These are phyloP conservation scores for Andrena dorsata DNA, from an alignment of 2,888 invertebrate genomes.

Conservation along the genomic window DNA sequence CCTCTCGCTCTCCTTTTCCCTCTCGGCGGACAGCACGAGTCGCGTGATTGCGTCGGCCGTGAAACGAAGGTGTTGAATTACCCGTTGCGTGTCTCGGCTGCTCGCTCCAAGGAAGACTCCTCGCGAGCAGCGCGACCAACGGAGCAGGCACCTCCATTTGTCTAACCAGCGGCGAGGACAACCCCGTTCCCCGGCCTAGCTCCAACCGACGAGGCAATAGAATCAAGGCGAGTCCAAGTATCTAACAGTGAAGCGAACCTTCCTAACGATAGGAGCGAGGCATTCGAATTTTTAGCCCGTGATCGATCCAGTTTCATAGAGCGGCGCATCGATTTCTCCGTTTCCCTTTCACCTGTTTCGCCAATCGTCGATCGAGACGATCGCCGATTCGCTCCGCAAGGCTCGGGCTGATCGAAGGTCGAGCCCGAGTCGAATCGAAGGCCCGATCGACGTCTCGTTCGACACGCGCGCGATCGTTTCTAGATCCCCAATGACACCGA, in stretches of 20 bases:
- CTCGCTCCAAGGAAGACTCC: conserved; percentile 7
- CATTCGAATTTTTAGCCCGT: background rate
- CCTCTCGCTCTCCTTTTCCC: conserved; percentile 20
- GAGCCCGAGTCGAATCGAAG: conserved; percentile 56
- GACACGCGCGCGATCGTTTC: conserved; percentile 57
- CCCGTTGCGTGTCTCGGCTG: conserved; percentile 22
- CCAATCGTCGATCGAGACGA: conserved; percentile 19
- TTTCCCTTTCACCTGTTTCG: conserved; percentile 44
- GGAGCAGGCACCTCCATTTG: conserved; percentile 4
- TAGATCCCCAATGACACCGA: conserved; percentile 53
- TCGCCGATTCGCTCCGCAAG: conserved; percentile 49
- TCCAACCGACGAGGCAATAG: background rate
- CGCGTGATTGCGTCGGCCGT: conserved; percentile 49
- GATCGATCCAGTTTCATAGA: background rate
- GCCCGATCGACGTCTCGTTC: conserved; percentile 48
- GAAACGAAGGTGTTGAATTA: conserved; percentile 46
- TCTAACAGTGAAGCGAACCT: background rate
- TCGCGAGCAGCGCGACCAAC: conserved; percentile 3
- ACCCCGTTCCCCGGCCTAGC: background rate
- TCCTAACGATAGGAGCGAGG: background rate
- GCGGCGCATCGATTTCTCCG: background rate
- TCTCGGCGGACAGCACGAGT: conserved; percentile 13
- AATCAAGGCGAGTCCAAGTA: background rate
- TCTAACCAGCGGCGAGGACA: background rate
- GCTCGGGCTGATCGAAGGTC: conserved; percentile 32